Conservation (phyloP, 2,888 invertebrate species). For the Spisula solida region DNA sequence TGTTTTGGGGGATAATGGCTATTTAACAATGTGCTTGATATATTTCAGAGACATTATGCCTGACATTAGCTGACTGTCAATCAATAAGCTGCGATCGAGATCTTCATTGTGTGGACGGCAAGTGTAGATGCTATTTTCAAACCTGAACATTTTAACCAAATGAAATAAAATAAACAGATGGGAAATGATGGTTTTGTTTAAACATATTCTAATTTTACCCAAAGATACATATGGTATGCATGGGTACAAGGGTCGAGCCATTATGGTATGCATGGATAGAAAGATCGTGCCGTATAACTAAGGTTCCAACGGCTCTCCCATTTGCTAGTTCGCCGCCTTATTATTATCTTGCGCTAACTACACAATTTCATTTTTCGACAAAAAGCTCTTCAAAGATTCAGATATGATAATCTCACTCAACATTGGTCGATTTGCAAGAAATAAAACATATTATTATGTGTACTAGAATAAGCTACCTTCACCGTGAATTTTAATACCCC, state of each 20-base stretch:
- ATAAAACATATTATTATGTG: too few species aligned
- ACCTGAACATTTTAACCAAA: neutral
- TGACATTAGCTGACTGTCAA: neutral
- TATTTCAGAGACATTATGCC: neutral
- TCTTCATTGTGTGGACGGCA: neutral
- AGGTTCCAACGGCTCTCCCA: neutral
- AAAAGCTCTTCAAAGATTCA: too few species aligned
- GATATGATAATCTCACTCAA: too few species aligned
- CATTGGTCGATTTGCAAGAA: too few species aligned
- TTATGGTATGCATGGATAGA: neutral
- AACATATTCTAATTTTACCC: neutral
- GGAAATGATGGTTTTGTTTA: neutral
- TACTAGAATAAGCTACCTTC: too few species aligned
- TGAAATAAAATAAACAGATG: neutral
- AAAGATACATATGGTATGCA: neutral
- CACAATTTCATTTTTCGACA: too few species aligned
- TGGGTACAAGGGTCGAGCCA: neutral
- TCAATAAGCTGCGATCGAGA: neutral
- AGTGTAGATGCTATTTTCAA: neutral
- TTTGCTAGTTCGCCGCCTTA: too few species aligned
- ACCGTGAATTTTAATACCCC: too few species aligned
- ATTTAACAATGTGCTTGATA: neutral
- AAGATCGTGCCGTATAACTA: neutral
- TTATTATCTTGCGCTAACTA: too few species aligned
- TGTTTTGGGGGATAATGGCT: too few species aligned